phyloP scores from a whole-genome alignment of 2,797 vertebrate genomes.

The Lateolabrax maculatus region DNA sequence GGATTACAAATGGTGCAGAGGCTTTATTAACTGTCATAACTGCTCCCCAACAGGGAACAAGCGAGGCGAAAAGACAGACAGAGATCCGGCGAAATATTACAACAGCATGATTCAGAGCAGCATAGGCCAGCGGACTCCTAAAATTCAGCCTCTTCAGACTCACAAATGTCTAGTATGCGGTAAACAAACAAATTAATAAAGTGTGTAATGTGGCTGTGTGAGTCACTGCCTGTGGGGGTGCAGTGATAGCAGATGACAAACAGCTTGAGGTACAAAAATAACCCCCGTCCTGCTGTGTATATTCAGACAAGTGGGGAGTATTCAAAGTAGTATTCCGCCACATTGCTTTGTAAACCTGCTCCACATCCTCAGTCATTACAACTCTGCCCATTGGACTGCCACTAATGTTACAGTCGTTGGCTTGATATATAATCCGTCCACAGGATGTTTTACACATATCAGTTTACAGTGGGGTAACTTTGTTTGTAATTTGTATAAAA shows the following conservation, averaged over 20 bases:
- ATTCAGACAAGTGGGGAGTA: slow-evolving; percentile 15
- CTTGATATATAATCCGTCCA: background rate
- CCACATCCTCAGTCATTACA: background rate
- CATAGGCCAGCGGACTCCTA: background rate
- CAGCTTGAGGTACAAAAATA: slow-evolving; percentile 64
- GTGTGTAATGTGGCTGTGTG: slow-evolving; percentile 48
- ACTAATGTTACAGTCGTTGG: background rate
- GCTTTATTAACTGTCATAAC: slow-evolving; percentile 59
- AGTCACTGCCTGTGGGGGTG: slow-evolving; percentile 49
- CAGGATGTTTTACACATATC: background rate
- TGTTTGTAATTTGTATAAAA: background rate
- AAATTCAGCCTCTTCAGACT: slow-evolving; percentile 6
- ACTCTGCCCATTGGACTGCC: background rate
- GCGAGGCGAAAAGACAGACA: slow-evolving; percentile 37
- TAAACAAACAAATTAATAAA: slow-evolving; percentile 38
- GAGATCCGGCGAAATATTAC: slow-evolving; percentile 15
- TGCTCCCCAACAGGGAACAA: slow-evolving; percentile 32
- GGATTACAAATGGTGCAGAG: slow-evolving; percentile 26
- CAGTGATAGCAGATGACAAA: slow-evolving; percentile 50
- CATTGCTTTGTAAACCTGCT: background rate
- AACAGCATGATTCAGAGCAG: slow-evolving; percentile 32
- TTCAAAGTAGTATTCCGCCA: background rate
- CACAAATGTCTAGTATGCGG: slow-evolving; percentile 2
- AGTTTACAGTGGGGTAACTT: background rate
- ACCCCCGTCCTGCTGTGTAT: background rate